These are phyloP conservation scores for Mormyrops boulengeri DNA, from an alignment of 2,797 vertebrate genomes.

Conservation along the genomic window DNA sequence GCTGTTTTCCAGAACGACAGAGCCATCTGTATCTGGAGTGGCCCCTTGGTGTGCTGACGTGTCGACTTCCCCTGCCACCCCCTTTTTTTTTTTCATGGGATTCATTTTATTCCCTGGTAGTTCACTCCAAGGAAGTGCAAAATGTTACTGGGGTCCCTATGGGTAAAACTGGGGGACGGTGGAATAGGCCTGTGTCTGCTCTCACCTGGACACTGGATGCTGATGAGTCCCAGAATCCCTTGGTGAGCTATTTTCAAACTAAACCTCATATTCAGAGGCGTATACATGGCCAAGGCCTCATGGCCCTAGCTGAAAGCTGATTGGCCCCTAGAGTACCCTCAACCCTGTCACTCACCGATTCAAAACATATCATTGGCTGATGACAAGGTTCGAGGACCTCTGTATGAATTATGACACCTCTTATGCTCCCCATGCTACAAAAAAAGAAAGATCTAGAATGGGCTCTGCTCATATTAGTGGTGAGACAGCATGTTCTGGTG, in stretches of 20 bases:
- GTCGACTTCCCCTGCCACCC: neutral
- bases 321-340: neutral
- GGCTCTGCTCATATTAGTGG: neutral
- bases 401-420: neutral
- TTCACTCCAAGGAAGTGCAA: neutral
- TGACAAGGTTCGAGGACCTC: neutral
- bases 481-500: neutral
- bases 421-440: neutral
- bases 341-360: neutral
- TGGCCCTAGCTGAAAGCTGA: neutral
- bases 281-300: neutral
- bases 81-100: neutral
- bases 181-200: neutral
- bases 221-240: neutral
- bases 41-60: neutral
- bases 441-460: neutral
- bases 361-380: neutral
- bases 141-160: neutral
- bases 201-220: neutral
- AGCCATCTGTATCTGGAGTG: constrained; percentile 15
- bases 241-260: neutral
- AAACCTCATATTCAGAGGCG: neutral
- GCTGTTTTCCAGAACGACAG: constrained; percentile 19
- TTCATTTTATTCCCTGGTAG: neutral
- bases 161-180: neutral